Base-by-base conservation (phyloP, 2,113 vertebrate species). In the Tichodroma muraria region DNA sequence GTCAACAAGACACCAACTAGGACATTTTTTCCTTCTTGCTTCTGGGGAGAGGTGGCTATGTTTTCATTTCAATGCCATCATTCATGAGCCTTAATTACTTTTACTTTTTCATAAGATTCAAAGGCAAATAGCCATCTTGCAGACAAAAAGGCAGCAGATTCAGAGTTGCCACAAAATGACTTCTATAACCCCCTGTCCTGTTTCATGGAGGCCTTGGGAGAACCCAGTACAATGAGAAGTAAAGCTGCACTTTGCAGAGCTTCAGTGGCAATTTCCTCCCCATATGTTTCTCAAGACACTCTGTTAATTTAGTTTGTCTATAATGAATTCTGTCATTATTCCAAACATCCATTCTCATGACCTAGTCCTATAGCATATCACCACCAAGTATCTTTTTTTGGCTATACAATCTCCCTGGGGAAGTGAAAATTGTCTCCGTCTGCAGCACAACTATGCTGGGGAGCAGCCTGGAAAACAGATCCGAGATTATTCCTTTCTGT, bases 391-490 rank as follows among this genome's bases (percentile, higher is more conserved):
- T 96, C 86, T 91, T 89, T 94, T 96, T 96, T 95, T 71, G 60
- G 94, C 96, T 90, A 86, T 83, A 94, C 85, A 95, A 53, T 88
- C 81, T 97, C 95, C 95, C 93, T 4, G n/a, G 96, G 95, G 94
- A 92, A 83, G 63, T 47, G 88, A 91, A 94, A 93, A 95, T 96
- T 86, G 85, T 97, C 95, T 94, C 94, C 83, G 64, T 96, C 88
- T 94, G 86, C 47, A 75, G 95, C 85, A 85, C 83, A 90, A 38
- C 72, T 77, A 94, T 95, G 94, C 97, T 80, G 93, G 96, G 96
- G 97, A 96, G 91, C 90, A 93, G 97, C 95, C 97, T 96, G 92
- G 93, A 95, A 95, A 97, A 92, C 63, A 95, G 94, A 97, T 92
- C 93, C 49, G 77, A 81, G 95, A 95, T 97, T 97, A 95, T 97